A percentile compares a stretch with the other conserved stretches of the same genome.
Evolutionary conservation across 2,113 vertebrate genomes (phyloP).

Genomic region (Chamaea fasciata): DNA sequence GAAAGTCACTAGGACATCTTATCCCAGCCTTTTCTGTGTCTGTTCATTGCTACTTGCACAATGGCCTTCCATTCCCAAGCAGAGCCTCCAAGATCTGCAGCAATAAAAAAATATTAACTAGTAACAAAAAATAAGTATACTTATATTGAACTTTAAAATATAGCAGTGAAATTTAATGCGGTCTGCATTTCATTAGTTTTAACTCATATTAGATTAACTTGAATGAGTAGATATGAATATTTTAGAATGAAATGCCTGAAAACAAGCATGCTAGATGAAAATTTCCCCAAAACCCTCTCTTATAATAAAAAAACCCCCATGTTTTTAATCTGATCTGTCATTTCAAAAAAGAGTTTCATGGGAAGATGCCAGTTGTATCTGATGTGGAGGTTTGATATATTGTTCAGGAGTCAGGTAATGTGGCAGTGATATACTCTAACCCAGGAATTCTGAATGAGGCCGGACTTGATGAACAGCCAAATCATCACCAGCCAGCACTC

Average conservation of each 20-base stretch:
- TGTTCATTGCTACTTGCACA: not conserved
- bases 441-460: not conserved
- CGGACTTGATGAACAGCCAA: not conserved
- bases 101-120: not conserved
- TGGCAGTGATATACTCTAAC: not conserved
- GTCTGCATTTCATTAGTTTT: conserved; percentile 12
- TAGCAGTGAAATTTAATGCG: not conserved
- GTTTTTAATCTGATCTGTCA: not conserved
- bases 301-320: not conserved
- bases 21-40: not conserved
- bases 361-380: not conserved
- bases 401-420: not conserved
- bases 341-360: not conserved
- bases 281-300: not conserved
- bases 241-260: not conserved
- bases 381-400: not conserved
- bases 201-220: not conserved
- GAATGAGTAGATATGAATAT: not conserved
- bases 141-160: not conserved
- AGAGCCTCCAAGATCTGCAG: not conserved
- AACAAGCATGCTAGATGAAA: not conserved
- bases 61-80: not conserved
- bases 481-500: not conserved
- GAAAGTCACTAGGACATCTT: not conserved
- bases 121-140: not conserved